A percentile compares a stretch with the other conserved stretches of the same genome.
These are phyloP conservation scores for Paramuricea clavata DNA, from an alignment of 92 coral and sea anemone species.

Conservation along the genomic window DNA sequence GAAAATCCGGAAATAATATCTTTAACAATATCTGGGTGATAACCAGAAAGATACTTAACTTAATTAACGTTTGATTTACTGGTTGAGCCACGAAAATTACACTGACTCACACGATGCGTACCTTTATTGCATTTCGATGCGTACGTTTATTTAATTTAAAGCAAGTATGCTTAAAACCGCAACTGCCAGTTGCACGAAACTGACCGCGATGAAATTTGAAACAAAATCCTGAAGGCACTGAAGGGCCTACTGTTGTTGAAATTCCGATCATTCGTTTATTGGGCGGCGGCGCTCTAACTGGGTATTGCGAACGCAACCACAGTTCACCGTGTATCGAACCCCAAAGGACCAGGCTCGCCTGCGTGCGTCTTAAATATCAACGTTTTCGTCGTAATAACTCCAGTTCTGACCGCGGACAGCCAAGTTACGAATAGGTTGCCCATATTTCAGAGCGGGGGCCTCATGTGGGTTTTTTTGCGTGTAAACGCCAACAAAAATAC, in stretches of 20 bases:
- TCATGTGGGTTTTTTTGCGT: background rate
- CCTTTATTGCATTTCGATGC: background rate
- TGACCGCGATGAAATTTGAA: background rate
- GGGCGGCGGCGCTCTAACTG: background rate
- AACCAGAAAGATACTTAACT: conserved; percentile 1
- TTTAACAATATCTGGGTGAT: conserved; percentile 3
- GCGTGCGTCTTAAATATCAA: no score
- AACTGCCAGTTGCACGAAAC: background rate
- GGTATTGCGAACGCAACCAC: background rate
- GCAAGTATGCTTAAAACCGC: background rate
- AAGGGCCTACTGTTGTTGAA: background rate
- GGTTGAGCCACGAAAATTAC: background rate
- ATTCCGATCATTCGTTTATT: background rate
- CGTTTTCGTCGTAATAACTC: background rate
- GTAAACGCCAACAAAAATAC: background rate
- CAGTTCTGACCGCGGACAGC: background rate
- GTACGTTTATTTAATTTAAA: background rate
- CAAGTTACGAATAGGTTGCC: background rate
- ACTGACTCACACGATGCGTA: background rate
- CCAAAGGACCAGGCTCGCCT: background rate
- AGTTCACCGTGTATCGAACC: background rate
- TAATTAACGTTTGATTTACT: background rate
- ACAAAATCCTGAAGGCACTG: background rate
- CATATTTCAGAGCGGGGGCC: background rate
- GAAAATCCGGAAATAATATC: conserved; percentile 22